A percentile compares a stretch with the other conserved stretches of the same genome.
phyloP scores from a whole-genome alignment of 2,888 invertebrate species.

The Emmelina monodactyla region DNA sequence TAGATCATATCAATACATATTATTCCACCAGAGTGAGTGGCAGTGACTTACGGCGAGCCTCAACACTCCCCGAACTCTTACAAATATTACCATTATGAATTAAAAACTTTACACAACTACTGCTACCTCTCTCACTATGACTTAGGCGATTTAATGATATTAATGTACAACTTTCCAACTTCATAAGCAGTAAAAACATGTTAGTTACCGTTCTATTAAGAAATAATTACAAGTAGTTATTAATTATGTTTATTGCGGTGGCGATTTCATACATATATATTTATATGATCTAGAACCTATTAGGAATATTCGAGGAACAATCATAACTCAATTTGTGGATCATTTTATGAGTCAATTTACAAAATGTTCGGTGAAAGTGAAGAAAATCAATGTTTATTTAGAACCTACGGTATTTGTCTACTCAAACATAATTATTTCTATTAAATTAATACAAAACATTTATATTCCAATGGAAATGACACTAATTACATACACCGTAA shows the following conservation, averaged over 20 bases:
- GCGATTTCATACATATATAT: constrained; percentile 53
- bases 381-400: background rate
- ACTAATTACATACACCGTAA: constrained; percentile 50
- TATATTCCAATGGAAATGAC: constrained; percentile 43
- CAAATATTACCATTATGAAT: constrained; percentile 14
- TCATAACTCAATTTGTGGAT: too few species aligned
- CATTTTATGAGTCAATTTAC: too few species aligned
- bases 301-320: constrained; percentile 43
- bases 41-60: background rate
- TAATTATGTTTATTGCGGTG: too few species aligned
- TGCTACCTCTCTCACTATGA: constrained; percentile 58
- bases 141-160: constrained; percentile 41
- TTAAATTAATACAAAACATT: constrained; percentile 41
- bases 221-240: too few species aligned
- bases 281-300: constrained; percentile 65
- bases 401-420: constrained; percentile 28
- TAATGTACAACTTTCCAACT: background rate
- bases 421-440: constrained; percentile 33
- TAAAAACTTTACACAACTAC: constrained; percentile 38
- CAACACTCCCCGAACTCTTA: constrained; percentile 19
- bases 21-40: background rate
- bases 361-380: background rate
- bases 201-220: too few species aligned
- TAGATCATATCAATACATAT: constrained; percentile 65
- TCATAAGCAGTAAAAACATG: background rate